phyloP scores from a whole-genome alignment of 2,888 invertebrate genomes.

The Isotomurus palustris region DNA sequence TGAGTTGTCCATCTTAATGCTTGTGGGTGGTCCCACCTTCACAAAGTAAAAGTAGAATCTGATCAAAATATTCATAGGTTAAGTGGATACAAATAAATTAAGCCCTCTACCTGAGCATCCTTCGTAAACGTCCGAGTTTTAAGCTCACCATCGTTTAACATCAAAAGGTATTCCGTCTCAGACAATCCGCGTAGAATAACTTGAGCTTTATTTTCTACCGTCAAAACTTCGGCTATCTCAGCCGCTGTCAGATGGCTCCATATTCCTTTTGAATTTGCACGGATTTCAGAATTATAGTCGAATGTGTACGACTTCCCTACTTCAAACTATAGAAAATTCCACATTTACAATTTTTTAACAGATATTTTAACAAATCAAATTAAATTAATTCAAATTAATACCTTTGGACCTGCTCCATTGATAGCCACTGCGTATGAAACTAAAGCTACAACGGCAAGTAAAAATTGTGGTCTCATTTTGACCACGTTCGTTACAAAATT shows the following conservation, averaged over 20 bases:
- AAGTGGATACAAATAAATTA: too few species aligned
- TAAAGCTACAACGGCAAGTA: too few species aligned
- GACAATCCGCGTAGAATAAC: slow-evolving; percentile 7
- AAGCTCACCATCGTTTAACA: slow-evolving; percentile 2
- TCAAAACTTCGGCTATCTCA: background rate
- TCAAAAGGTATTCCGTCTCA: slow-evolving; percentile 19
- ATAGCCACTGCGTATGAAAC: too few species aligned
- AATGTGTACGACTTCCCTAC: slow-evolving; percentile 25
- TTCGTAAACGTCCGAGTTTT: too few species aligned
- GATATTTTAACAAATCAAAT: too few species aligned
- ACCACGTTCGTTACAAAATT: too few species aligned
- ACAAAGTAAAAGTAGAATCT: background rate
- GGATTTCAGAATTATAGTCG: background rate
- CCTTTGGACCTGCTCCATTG: too few species aligned
- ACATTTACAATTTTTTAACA: too few species aligned
- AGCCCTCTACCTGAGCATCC: too few species aligned
- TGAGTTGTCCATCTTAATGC: background rate
- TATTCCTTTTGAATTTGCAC: background rate
- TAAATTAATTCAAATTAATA: too few species aligned
- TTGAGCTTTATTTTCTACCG: background rate
- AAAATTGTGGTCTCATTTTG: too few species aligned
- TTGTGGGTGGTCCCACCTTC: background rate
- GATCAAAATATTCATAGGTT: background rate
- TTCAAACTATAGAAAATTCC: slow-evolving; percentile 22
- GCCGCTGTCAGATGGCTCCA: background rate